phyloP scores from a whole-genome alignment of 2,797 vertebrate genomes.

The Sarcoramphus papa region DNA sequence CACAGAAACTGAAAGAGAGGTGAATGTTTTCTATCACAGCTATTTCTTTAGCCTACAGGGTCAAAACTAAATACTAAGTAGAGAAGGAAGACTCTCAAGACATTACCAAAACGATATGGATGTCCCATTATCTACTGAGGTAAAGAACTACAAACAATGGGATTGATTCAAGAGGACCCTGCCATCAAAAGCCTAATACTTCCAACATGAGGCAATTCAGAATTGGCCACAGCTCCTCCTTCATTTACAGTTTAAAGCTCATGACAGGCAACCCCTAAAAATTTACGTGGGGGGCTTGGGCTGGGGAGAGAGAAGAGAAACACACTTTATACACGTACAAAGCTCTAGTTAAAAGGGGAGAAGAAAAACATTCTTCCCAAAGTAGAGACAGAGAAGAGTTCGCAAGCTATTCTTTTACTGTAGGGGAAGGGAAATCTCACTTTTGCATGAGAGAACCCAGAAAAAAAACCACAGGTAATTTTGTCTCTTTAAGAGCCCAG shows the following conservation, averaged over 20 bases:
- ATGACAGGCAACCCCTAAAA: background rate
- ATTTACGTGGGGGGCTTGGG: accelerated
- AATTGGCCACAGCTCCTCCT: background rate
- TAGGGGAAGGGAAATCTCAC: background rate
- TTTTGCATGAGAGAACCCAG: background rate
- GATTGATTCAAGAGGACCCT: background rate
- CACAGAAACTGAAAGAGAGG: background rate
- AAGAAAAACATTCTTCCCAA: background rate
- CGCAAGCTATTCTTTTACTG: background rate
- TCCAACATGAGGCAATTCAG: background rate
- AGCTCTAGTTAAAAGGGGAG: background rate
- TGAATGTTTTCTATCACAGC: background rate
- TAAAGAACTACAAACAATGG: background rate
- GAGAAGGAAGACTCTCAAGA: background rate
- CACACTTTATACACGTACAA: accelerated
- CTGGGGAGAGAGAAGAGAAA: background rate
- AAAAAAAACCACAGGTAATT: background rate
- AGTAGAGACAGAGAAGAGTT: background rate
- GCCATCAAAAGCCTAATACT: background rate
- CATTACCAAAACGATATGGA: background rate
- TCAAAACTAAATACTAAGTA: background rate
- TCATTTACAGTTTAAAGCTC: background rate
- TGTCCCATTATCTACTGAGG: background rate
- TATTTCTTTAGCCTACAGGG: background rate
- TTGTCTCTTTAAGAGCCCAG: background rate